Base-by-base conservation (phyloP, 2,888 invertebrate genomes). In the Meloe dianella region DNA sequence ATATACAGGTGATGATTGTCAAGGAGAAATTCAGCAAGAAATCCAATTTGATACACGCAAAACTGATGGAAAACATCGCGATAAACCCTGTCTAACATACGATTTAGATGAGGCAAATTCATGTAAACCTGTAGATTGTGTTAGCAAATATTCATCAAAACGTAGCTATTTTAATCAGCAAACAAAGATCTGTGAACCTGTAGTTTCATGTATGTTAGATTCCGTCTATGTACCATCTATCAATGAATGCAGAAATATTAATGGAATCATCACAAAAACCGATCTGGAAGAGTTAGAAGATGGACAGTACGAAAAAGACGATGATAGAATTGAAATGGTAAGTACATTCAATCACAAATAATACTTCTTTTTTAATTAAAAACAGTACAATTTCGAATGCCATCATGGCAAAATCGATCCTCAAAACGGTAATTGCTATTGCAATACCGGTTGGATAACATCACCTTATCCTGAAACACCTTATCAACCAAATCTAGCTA, bases 111-210 rank as follows among this genome's bases (percentile, higher is more conserved):
- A 85, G 17, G 77, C 85, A 10, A 78, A 82, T 24, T 83, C 84
- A 47, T 88, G 88, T 72, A 80, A 79, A n/a, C 86, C 86, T 0
- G 83, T 86, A 0, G 84, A 87, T 72, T 88, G 88, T 71, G 84
- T 85, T 65, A 84, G 85, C 70, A 88, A 87, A 68, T 88, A 88
- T 77, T 84, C 86, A 60, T 87, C 87, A 0, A 79, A 78, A 61
- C 82, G 84, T 41, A 87, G 83, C 75, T 88, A 81, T 72, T 88
- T 84, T 74, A 86, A 87, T 74, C 67, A 74, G 8, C 73, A 74
- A 35, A 76, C 75, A 62, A 78, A 78, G 61, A 73, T 76, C 57
- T 84, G 85, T 67, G 80, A 84, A 69, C 74, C 77, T 62, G 83
- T 84, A 41, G 84, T 85, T 7, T 65, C 76, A 24, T 85, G 85